phyloP scores from a whole-genome alignment of 2,888 invertebrate species.

The Caenorhabditis zanzibari region DNA sequence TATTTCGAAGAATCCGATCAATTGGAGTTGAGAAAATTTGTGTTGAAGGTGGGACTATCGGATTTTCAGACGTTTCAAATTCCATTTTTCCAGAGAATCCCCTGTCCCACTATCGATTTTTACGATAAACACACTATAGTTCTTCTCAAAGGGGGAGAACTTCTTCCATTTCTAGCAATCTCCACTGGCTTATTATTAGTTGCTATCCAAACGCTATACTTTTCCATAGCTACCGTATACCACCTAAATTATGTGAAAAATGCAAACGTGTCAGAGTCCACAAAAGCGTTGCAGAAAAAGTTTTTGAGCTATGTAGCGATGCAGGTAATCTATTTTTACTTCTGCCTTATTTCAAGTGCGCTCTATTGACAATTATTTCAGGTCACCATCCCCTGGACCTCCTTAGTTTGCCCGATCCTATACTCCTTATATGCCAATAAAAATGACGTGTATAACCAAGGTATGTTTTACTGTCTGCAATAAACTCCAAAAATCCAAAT shows the following conservation, averaged over 20 bases:
- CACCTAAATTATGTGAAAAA: slow-evolving; percentile 23
- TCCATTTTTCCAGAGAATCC: slow-evolving; percentile 33
- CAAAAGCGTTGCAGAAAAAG: slow-evolving; percentile 39
- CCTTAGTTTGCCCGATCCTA: slow-evolving; percentile 19
- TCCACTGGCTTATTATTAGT: neutral
- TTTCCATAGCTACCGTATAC: slow-evolving; percentile 29
- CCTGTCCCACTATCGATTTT: slow-evolving; percentile 50
- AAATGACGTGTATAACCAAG: slow-evolving; percentile 54
- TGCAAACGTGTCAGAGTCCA: slow-evolving; percentile 28
- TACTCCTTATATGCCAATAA: slow-evolving; percentile 45
- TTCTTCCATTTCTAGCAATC: neutral
- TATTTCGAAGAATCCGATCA: slow-evolving; percentile 39
- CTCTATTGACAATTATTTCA: slow-evolving; percentile 2
- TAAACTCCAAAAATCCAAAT: neutral
- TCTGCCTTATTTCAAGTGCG: neutral
- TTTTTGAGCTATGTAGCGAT: slow-evolving; percentile 40
- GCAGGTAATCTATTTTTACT: slow-evolving; percentile 22
- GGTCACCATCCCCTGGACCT: slow-evolving; percentile 38
- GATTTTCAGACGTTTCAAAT: neutral
- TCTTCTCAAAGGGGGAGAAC: slow-evolving; percentile 16
- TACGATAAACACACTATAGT: slow-evolving; percentile 18
- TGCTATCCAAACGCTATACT: slow-evolving; percentile 23
- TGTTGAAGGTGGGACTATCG: slow-evolving; percentile 31
- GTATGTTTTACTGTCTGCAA: neutral
- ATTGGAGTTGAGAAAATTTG: slow-evolving; percentile 16